Conservation (phyloP, 2,113 vertebrate genomes). For the Clarias batrachus region DNA sequence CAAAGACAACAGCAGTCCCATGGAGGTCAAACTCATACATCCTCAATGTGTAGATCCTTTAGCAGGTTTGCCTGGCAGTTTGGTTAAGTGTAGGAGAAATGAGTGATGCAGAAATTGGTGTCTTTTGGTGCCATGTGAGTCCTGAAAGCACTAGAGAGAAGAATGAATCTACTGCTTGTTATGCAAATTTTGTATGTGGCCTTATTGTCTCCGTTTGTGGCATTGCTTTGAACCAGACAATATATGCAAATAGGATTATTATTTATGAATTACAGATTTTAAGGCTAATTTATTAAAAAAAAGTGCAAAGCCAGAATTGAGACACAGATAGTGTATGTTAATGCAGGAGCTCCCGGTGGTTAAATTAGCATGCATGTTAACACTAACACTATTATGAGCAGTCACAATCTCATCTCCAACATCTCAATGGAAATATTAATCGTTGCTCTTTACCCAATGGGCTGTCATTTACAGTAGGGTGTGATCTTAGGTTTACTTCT, state of each 20-base stretch:
- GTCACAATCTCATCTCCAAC: constrained; percentile 49
- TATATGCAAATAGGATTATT: constrained; percentile 10
- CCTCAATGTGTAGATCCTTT: neutral
- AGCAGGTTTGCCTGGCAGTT: neutral
- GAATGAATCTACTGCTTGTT: neutral
- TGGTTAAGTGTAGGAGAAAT: neutral
- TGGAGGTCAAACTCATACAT: constrained; percentile 38
- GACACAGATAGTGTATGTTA: neutral
- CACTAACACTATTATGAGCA: constrained; percentile 58
- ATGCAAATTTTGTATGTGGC: neutral
- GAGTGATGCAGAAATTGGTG: neutral
- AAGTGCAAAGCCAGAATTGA: neutral
- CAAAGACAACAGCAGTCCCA: neutral
- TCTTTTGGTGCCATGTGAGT: neutral
- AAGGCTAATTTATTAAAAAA: constrained; percentile 10
- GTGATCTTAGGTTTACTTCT: constrained; percentile 51
- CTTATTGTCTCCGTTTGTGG: neutral
- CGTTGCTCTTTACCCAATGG: constrained; percentile 50
- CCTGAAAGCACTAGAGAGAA: neutral
- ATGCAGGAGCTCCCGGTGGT: neutral
- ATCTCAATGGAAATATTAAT: constrained; percentile 40
- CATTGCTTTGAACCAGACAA: constrained; percentile 4
- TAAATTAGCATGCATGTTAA: constrained; percentile 36
- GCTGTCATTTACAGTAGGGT: constrained; percentile 39
- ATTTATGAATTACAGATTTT: constrained; percentile 18